phyloP scores from a whole-genome alignment of 2,113 vertebrate genomes.

The Nyctibius bracteatus region DNA sequence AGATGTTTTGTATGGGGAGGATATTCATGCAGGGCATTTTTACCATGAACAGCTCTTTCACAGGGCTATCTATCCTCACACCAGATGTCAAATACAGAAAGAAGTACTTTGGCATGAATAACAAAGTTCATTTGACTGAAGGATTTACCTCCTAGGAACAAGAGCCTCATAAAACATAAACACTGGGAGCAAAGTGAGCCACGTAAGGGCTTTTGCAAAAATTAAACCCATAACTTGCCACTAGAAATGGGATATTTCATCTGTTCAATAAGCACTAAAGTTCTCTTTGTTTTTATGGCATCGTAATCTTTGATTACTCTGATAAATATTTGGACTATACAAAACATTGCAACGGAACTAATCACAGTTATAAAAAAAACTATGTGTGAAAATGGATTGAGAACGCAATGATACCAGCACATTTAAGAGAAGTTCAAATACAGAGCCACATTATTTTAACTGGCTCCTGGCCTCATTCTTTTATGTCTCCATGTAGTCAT shows the following conservation, averaged over 20 bases:
- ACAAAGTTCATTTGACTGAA: conserved; percentile 55
- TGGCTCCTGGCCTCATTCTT: neutral
- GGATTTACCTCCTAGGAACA: conserved; percentile 61
- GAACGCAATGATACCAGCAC: neutral
- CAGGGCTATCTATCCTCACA: neutral
- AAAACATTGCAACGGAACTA: conserved; percentile 46
- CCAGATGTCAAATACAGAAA: conserved; percentile 54
- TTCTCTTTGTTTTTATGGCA: conserved; percentile 59
- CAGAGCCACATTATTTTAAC: neutral
- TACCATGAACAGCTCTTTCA: neutral
- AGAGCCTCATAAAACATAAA: conserved; percentile 56
- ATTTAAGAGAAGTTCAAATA: neutral
- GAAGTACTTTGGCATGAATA: conserved; percentile 29
- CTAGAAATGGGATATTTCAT: conserved; percentile 53
- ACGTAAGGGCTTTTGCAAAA: conserved; percentile 49
- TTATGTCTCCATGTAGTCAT: neutral
- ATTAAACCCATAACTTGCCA: conserved; percentile 61
- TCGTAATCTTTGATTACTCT: conserved; percentile 69
- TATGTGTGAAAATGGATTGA: neutral
- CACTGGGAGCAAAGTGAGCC: conserved; percentile 24
- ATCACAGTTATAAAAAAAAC: conserved; percentile 36
- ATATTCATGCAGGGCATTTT: conserved; percentile 1
- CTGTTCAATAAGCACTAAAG: conserved; percentile 61
- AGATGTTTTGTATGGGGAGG: conserved; percentile 35
- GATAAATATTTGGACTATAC: conserved; percentile 68